A percentile compares a stretch with the other conserved stretches of the same genome.
Evolutionary conservation across 2,888 invertebrate species (phyloP).

Genomic region (Cheilosia pagana): DNA sequence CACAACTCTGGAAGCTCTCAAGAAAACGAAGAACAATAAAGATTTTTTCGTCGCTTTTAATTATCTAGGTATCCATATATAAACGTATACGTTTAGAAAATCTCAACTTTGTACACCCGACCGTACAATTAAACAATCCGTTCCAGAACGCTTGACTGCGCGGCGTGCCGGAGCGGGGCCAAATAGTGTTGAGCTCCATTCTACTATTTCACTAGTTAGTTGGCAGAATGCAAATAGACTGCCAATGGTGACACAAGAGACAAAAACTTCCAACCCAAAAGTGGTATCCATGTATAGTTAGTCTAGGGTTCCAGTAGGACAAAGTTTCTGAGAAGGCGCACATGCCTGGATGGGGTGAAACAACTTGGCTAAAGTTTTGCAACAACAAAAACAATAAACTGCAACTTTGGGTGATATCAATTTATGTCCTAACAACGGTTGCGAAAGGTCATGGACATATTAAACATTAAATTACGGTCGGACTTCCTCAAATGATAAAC

Average conservation of each 20-base stretch:
- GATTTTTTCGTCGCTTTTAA: constrained; percentile 56
- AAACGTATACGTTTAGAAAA: constrained; percentile 3
- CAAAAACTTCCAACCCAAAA: constrained; percentile 21
- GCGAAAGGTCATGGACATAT: too few species aligned
- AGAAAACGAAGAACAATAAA: constrained; percentile 22
- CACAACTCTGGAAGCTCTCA: constrained; percentile 18
- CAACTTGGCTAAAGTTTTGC: constrained; percentile 9
- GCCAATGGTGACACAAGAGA: constrained; percentile 38
- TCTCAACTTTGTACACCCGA: constrained; percentile 38
- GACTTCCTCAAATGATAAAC: too few species aligned
- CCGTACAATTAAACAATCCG: constrained; percentile 52
- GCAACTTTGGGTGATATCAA: too few species aligned
- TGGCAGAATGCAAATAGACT: constrained; percentile 52
- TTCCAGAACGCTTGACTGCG: not conserved
- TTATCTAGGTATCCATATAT: constrained; percentile 48
- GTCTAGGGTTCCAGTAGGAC: constrained; percentile 11
- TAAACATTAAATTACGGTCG: too few species aligned
- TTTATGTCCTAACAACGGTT: too few species aligned
- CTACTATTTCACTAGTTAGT: constrained; percentile 33
- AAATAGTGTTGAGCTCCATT: constrained; percentile 30
- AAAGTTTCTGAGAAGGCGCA: constrained; percentile 19
- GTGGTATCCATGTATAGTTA: not conserved
- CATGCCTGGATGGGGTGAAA: not conserved
- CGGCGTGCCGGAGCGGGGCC: not conserved
- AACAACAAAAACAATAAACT: too few species aligned